A percentile compares a stretch with the other conserved stretches of the same genome.
Conservation (phyloP, 2,113 vertebrate genomes). For the Oceanites oceanicus region DNA sequence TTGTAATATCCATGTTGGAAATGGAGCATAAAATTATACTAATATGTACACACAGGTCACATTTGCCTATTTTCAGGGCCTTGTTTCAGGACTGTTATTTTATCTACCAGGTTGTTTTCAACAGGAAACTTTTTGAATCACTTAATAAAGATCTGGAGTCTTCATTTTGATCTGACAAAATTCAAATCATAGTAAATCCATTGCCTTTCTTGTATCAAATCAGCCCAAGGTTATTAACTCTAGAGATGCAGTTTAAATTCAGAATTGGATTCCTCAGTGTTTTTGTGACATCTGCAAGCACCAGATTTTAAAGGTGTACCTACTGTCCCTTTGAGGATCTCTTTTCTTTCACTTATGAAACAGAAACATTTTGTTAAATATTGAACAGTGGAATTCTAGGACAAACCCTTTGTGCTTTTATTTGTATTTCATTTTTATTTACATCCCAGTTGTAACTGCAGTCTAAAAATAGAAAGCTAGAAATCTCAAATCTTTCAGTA, state of each 20-base stretch:
- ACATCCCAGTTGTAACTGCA: background rate
- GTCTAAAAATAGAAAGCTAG: background rate
- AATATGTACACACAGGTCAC: background rate
- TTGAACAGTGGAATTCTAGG: background rate
- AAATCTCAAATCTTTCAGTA: background rate
- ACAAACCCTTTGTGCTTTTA: background rate
- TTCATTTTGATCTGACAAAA: background rate
- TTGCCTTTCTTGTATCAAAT: background rate
- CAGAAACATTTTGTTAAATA: background rate
- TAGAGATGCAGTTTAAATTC: background rate
- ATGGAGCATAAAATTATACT: conserved; percentile 39
- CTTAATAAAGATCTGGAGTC: background rate
- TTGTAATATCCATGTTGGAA: conserved; percentile 35
- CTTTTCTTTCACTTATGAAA: background rate
- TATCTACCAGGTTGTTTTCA: background rate
- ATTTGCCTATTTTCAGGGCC: background rate
- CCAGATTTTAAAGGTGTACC: background rate
- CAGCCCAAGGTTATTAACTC: background rate
- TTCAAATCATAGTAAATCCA: background rate
- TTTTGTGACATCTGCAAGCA: background rate
- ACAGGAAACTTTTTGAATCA: background rate
- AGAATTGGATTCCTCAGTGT: background rate
- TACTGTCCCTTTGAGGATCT: background rate
- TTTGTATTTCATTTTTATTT: background rate
- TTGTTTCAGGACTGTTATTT: background rate